These are phyloP conservation scores for Periophthalmodon schlosseri DNA, from an alignment of 2,113 vertebrate genomes.

Conservation along the genomic window DNA sequence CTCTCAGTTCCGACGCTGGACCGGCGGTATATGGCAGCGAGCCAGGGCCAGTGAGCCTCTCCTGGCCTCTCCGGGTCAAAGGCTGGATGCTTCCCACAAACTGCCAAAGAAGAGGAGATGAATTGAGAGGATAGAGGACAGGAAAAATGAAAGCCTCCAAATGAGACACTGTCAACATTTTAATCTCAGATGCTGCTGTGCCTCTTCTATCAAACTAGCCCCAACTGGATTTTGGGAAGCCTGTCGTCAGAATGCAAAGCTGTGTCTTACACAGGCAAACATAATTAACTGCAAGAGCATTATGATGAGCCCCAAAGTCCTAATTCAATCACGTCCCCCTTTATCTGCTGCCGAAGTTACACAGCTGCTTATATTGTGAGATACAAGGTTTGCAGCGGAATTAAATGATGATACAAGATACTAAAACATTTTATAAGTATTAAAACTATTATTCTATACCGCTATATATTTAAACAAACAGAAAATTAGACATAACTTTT, in stretches of 20 bases:
- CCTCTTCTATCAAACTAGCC: slow-evolving; percentile 1
- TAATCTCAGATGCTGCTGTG: background rate
- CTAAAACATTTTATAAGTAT: background rate
- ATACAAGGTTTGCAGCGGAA: background rate
- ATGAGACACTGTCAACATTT: slow-evolving; percentile 40
- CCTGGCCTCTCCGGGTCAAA: slow-evolving; percentile 78
- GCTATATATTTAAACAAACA: no score
- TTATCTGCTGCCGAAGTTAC: background rate
- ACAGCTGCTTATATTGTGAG: background rate
- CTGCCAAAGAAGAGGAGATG: slow-evolving; percentile 70
- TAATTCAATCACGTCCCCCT: background rate
- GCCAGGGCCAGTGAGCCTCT: slow-evolving; percentile 91
- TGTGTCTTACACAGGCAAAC: slow-evolving; percentile 8
- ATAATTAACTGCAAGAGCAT: slow-evolving; percentile 3
- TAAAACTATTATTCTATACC: background rate
- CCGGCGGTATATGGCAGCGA: slow-evolving; percentile 89
- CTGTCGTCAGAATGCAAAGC: slow-evolving; percentile 32
- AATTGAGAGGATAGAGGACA: slow-evolving; percentile 34
- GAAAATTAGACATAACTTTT: no score
- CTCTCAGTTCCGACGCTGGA: slow-evolving; percentile 66
- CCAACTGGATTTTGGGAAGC: slow-evolving; percentile 4
- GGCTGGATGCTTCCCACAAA: slow-evolving; percentile 91
- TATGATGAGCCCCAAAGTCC: slow-evolving; percentile 7
- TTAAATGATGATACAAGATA: background rate
- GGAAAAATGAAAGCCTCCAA: slow-evolving; percentile 16